These are phyloP conservation scores for Gyrodactylus salaris DNA, from an alignment of 1,140 invertebrate species.

Conservation along the genomic window DNA sequence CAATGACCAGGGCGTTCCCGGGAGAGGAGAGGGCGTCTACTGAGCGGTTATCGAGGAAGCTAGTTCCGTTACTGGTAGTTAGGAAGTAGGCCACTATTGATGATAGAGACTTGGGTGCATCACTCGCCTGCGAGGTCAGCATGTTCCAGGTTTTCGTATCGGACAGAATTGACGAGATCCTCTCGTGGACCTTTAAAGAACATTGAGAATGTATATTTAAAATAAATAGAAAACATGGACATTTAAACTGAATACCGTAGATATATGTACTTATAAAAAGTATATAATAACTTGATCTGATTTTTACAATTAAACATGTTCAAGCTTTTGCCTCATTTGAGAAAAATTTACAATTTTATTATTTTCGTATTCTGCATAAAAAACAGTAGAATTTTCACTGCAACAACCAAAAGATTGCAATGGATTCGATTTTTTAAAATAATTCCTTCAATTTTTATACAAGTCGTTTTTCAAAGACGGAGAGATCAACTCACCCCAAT, in stretches of 20 bases:
- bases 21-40: not conserved
- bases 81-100: not conserved
- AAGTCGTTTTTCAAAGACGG: too few species aligned
- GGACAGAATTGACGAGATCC: not conserved
- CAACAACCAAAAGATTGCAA: too few species aligned
- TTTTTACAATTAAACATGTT: not conserved
- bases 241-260: too few species aligned
- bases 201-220: too few species aligned
- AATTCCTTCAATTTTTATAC: too few species aligned
- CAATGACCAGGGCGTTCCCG: not conserved
- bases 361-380: too few species aligned
- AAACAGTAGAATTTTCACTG: too few species aligned
- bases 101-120: not conserved
- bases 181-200: not conserved
- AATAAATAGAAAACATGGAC: too few species aligned
- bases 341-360: not conserved
- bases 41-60: not conserved
- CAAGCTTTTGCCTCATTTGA: not conserved
- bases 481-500: too few species aligned
- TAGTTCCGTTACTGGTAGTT: not conserved
- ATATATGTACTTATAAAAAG: too few species aligned
- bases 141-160: not conserved
- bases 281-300: too few species aligned
- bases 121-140: not conserved
- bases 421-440: too few species aligned